These are phyloP conservation scores for Rhopalosiphum padi DNA, from an alignment of 1,140 invertebrate species.

Conservation along the genomic window DNA sequence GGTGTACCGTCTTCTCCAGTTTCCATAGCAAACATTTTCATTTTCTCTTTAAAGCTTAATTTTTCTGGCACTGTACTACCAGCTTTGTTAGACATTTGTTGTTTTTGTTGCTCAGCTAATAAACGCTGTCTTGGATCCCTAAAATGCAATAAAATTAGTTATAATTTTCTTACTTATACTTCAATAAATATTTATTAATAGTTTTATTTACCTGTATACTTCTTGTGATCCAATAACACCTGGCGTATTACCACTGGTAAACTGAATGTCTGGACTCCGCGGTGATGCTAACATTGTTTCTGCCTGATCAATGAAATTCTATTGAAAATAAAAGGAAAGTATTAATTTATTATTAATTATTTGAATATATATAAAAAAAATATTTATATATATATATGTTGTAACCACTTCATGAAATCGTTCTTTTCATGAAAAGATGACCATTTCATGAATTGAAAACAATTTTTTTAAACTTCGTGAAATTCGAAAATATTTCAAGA, in stretches of 20 bases:
- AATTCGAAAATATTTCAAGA: no score
- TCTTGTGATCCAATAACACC: conserved; percentile 94
- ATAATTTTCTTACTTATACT: background rate
- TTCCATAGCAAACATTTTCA: conserved; percentile 96
- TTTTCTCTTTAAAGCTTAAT: conserved; percentile 92
- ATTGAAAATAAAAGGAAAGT: conserved; percentile 62
- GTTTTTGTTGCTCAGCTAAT: conserved; percentile 77
- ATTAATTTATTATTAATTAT: background rate
- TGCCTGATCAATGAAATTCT: conserved; percentile 83
- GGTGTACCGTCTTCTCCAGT: conserved; percentile 86
- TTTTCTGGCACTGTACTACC: conserved; percentile 83
- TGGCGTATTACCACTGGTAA: conserved; percentile 74
- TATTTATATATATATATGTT: no score
- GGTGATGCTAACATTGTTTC: conserved; percentile 77
- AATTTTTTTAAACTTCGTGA: no score
- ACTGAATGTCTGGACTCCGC: conserved; percentile 71
- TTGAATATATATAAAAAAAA: background rate
- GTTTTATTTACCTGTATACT: conserved; percentile 77
- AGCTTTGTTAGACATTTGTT: conserved; percentile 70
- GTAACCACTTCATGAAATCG: no score
- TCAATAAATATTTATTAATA: conserved; percentile 63
- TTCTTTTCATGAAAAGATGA: no score
- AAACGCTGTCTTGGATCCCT: conserved; percentile 85
- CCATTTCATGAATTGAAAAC: no score
- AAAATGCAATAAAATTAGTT: conserved; percentile 55